Conservation (phyloP, 2,888 invertebrate species). For the Hybos culiciformis region DNA sequence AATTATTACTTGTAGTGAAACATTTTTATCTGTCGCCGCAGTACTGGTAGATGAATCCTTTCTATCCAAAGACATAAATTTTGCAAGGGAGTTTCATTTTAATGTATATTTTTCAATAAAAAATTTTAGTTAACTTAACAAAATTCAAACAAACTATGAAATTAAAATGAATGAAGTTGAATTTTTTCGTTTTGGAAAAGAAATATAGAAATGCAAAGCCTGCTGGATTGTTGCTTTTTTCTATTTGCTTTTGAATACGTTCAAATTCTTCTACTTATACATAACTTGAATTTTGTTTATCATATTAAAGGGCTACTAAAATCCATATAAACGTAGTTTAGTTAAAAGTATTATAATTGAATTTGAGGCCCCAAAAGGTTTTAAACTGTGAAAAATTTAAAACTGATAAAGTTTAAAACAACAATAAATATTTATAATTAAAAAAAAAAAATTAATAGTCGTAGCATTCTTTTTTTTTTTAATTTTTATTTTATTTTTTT, state of each 20-base stretch:
- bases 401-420: not conserved
- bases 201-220: not conserved
- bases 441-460: too few species aligned
- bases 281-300: not conserved
- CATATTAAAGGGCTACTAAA: not conserved
- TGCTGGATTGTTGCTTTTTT: not conserved
- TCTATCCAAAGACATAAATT: not conserved
- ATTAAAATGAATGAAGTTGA: not conserved
- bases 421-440: too few species aligned
- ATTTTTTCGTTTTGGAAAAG: not conserved
- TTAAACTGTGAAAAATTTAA: not conserved
- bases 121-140: not conserved
- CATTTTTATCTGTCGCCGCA: not conserved
- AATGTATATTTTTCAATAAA: not conserved
- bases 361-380: not conserved
- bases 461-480: too few species aligned
- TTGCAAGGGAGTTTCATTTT: not conserved
- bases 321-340: not conserved
- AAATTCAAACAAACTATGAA: not conserved
- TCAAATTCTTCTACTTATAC: not conserved
- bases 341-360: not conserved
- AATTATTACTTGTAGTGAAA: not conserved
- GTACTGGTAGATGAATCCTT: not conserved
- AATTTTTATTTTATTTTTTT: not conserved
- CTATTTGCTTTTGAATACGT: not conserved